Percentiles rank a stretch among this genome's conserved stretches.
Conservation (phyloP, 2,113 vertebrate genomes). For the Pelecanus crispus region DNA sequence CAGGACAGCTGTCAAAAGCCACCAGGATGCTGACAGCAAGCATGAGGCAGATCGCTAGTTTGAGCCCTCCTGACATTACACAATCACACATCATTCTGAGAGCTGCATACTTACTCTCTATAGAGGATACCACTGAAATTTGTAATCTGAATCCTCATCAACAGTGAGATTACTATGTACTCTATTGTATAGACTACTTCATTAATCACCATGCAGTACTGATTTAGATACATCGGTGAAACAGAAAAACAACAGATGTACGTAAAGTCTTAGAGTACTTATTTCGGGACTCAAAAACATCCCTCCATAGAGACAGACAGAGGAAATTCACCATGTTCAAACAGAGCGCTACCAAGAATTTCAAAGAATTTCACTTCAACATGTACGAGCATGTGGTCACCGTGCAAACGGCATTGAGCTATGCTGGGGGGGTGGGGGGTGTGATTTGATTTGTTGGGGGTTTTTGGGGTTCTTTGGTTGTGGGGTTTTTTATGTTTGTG, state of each 20-base stretch:
- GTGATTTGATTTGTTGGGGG: neutral
- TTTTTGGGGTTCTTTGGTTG: no score
- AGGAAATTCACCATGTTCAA: neutral
- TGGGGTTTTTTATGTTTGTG: neutral
- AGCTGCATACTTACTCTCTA: neutral
- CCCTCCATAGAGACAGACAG: neutral
- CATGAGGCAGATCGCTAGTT: neutral
- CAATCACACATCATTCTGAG: neutral
- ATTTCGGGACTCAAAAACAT: neutral
- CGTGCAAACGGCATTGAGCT: neutral
- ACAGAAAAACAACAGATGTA: neutral
- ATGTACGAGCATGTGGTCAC: neutral
- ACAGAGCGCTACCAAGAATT: neutral
- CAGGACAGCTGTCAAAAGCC: neutral
- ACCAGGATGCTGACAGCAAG: neutral
- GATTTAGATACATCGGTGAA: neutral
- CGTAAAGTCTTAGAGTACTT: neutral
- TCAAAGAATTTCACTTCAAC: neutral
- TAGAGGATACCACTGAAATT: neutral
- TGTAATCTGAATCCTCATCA: neutral
- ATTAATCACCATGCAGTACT: neutral
- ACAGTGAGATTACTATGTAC: neutral
- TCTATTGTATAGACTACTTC: neutral
- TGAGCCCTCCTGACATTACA: neutral
- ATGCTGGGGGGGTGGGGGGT: neutral